A percentile compares a stretch with the other conserved stretches of the same genome.
Conservation (phyloP, 2,797 vertebrate genomes). For the Scolopax rusticola region DNA sequence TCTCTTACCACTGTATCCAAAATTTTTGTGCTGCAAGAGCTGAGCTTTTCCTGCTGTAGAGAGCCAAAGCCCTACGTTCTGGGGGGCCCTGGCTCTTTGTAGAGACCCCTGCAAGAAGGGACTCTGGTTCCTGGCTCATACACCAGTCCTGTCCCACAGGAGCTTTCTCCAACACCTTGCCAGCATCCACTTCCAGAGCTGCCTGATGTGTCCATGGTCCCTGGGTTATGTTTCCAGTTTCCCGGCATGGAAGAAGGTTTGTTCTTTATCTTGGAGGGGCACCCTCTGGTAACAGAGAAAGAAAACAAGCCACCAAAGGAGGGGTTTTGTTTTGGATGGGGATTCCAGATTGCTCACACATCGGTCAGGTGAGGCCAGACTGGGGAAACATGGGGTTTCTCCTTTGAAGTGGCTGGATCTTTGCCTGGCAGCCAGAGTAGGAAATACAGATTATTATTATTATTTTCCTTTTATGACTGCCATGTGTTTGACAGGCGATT, state of each 20-base stretch:
- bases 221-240: background rate
- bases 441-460: slow-evolving; percentile 72
- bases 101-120: background rate
- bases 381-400: slow-evolving; percentile 19
- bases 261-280: slow-evolving; percentile 28
- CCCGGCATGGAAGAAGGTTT: background rate
- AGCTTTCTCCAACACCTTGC: background rate
- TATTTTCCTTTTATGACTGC: slow-evolving; percentile 74
- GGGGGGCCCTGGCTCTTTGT: background rate
- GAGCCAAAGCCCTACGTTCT: background rate
- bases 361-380: slow-evolving; percentile 76
- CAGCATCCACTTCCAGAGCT: background rate
- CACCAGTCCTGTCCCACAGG: background rate
- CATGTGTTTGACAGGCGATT: slow-evolving; percentile 69
- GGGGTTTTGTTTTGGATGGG: slow-evolving; percentile 52
- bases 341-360: slow-evolving; percentile 74
- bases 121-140: background rate
- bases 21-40: background rate
- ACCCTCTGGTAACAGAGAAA: background rate
- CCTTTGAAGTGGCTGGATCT: slow-evolving; percentile 80
- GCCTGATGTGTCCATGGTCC: fast-evolving
- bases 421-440: slow-evolving; percentile 71
- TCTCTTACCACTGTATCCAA: background rate
- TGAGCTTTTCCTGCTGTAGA: background rate
- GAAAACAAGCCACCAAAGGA: slow-evolving; percentile 45